These are phyloP conservation scores for Phrynocephalus versicolor DNA, from an alignment of 2,113 vertebrate genomes.

Conservation along the genomic window DNA sequence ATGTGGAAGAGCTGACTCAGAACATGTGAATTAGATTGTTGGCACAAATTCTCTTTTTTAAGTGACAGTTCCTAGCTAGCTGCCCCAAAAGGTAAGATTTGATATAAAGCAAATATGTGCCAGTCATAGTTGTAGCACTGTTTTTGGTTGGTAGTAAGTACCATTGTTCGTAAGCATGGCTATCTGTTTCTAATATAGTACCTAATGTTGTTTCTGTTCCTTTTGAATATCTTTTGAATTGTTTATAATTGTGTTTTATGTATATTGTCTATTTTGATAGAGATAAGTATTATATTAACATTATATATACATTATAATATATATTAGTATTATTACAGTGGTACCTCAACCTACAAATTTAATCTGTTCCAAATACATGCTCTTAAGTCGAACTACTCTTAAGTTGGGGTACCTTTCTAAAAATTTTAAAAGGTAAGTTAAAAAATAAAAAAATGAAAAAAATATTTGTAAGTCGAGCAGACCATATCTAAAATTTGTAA, in stretches of 20 bases:
- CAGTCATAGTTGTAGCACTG: constrained; percentile 70
- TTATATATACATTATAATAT: too few relatives aligned
- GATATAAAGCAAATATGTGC: constrained; percentile 73
- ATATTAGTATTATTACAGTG: too few relatives aligned
- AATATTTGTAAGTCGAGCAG: too few relatives aligned
- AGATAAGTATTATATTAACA: not conserved
- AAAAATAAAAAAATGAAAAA: too few relatives aligned
- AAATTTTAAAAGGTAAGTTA: too few relatives aligned
- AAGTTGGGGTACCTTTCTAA: too few relatives aligned
- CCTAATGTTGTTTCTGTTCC: not conserved
- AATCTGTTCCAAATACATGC: too few relatives aligned
- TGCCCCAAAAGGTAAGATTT: constrained; percentile 73
- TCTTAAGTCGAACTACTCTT: too few relatives aligned
- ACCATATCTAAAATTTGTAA: too few relatives aligned
- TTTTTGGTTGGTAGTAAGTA: too few relatives aligned
- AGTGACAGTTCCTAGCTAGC: constrained; percentile 75
- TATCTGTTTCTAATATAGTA: constrained; percentile 22
- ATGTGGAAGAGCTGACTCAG: constrained; percentile 73
- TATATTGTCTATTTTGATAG: not conserved
- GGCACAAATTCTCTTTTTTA: constrained; percentile 67
- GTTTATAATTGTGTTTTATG: not conserved
- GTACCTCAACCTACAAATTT: too few relatives aligned
- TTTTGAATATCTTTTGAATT: not conserved
- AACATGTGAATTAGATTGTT: constrained; percentile 77
- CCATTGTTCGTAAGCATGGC: constrained; percentile 42